Evolutionary conservation across 2,888 invertebrate species (phyloP).

Genomic region (Pollenia amentaria): DNA sequence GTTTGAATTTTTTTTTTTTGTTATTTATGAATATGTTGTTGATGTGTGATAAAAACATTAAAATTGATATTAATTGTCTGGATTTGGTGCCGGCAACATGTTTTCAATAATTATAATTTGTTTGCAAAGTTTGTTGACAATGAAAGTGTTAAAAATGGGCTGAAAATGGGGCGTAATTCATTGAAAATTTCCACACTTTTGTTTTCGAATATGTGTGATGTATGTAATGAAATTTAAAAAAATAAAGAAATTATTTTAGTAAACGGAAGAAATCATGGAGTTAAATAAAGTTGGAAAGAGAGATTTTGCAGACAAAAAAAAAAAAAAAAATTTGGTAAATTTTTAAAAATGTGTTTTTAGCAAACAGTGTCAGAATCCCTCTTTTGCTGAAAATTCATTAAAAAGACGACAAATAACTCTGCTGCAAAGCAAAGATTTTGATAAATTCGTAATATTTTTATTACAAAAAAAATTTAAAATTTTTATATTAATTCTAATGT

Average conservation of each 20-base stretch:
- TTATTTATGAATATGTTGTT: conserved; percentile 38
- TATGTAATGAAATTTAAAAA: not conserved
- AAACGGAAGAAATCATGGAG: not conserved
- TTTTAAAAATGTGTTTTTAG: no score
- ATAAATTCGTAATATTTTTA: no score
- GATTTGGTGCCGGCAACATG: not conserved
- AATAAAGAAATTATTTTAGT: no score
- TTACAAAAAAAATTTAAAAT: no score
- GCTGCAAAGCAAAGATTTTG: no score
- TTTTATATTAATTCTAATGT: no score
- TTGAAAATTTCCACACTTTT: conserved; percentile 44
- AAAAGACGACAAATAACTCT: no score
- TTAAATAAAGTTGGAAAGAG: no score
- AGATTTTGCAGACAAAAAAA: no score
- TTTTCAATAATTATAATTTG: not conserved
- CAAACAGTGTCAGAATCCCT: no score
- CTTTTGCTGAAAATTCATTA: no score
- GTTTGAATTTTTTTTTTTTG: not conserved
- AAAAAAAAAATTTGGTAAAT: no score
- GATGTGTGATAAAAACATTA: conserved; percentile 58
- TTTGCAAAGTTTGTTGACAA: conserved; percentile 31
- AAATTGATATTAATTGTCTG: conserved; percentile 61
- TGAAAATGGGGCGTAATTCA: conserved; percentile 10
- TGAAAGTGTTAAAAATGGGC: conserved; percentile 63
- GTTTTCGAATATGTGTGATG: not conserved